Evolutionary conservation across 2,113 vertebrate genomes (phyloP).

Genomic region (Craseonycteris thonglongyai): DNA sequence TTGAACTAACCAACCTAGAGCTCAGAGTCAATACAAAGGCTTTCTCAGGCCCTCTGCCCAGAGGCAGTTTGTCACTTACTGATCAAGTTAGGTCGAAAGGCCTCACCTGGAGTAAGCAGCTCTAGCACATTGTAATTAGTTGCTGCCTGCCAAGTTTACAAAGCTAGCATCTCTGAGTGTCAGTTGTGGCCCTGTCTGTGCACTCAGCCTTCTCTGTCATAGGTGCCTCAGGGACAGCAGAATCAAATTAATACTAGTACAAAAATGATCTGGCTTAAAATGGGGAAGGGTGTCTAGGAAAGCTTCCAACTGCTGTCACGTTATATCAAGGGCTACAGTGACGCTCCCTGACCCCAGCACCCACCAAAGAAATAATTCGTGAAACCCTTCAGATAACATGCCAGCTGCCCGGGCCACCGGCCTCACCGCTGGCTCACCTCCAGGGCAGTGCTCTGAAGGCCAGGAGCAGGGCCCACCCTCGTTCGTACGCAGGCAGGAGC

Average conservation of each 20-base stretch:
- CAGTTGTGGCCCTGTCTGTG: background rate
- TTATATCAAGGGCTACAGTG: background rate
- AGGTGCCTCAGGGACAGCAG: background rate
- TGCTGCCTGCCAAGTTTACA: background rate
- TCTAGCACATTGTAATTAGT: slow-evolving; percentile 9
- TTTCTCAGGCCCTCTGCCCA: background rate
- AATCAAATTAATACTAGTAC: background rate
- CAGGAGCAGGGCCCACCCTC: background rate
- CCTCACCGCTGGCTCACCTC: background rate
- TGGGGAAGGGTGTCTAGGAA: background rate
- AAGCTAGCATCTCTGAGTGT: background rate
- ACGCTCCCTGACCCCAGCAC: background rate
- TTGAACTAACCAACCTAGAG: background rate
- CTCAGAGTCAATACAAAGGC: background rate
- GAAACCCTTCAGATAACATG: too few species aligned
- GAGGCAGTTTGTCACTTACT: background rate
- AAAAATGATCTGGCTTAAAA: background rate
- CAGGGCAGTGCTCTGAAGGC: background rate
- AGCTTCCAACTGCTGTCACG: background rate
- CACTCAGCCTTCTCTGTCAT: background rate
- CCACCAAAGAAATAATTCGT: background rate
- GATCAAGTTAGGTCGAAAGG: background rate
- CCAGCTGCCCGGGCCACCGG: rapidly evolving
- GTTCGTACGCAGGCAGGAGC: background rate
- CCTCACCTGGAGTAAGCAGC: background rate